These are phyloP conservation scores for Empis livida DNA, from an alignment of 2,888 invertebrate species.

Conservation along the genomic window DNA sequence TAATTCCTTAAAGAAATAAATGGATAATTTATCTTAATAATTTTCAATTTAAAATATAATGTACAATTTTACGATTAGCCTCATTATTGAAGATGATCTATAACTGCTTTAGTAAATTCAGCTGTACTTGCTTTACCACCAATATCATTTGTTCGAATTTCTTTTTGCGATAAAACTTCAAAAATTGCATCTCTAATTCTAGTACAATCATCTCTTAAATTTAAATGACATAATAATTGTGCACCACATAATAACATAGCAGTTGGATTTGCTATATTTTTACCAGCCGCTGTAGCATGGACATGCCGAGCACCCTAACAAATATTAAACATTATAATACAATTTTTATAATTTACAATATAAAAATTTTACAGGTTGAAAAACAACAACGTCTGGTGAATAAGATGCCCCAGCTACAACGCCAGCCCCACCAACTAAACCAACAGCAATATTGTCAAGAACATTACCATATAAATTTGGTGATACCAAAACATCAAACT, in stretches of 20 bases:
- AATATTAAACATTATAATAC: background rate
- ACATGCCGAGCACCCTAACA: constrained; percentile 86
- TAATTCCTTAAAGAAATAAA: too few relatives aligned
- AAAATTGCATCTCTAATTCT: constrained; percentile 71
- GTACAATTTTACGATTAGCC: too few relatives aligned
- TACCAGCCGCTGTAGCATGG: constrained; percentile 81
- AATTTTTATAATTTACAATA: too few relatives aligned
- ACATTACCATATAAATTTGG: constrained; percentile 98
- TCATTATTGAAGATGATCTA: background rate
- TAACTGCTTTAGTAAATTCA: constrained; percentile 80
- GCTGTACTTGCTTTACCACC: constrained; percentile 86
- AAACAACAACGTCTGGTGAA: constrained; percentile 78
- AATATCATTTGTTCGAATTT: constrained; percentile 79
- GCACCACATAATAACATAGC: constrained; percentile 88
- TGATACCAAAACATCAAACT: constrained; percentile 95
- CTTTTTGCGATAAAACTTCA: constrained; percentile 65
- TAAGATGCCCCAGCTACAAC: constrained; percentile 88
- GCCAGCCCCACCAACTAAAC: constrained; percentile 91
- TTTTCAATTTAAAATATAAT: too few relatives aligned
- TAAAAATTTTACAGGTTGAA: constrained; percentile 63
- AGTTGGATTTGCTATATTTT: constrained; percentile 77
- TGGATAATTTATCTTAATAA: too few relatives aligned
- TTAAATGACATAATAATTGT: constrained; percentile 80
- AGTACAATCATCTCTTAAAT: constrained; percentile 66
- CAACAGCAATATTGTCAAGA: constrained; percentile 87